A percentile compares a stretch with the other conserved stretches of the same genome.
phyloP scores from a whole-genome alignment of 2,113 vertebrate genomes.

The Sciurus niger region DNA sequence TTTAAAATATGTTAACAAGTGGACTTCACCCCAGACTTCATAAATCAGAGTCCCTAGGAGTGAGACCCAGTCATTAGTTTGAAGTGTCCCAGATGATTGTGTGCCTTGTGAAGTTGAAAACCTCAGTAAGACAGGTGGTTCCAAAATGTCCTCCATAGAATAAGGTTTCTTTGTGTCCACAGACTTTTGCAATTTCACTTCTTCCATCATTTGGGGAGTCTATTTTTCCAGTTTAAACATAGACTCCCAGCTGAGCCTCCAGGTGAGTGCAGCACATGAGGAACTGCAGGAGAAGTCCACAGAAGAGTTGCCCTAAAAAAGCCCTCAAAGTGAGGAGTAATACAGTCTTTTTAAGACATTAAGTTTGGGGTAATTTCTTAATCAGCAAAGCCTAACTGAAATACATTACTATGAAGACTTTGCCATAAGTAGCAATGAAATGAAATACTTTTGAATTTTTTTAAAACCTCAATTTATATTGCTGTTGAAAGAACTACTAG shows the following conservation, averaged over 20 bases:
- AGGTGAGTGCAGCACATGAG: background rate
- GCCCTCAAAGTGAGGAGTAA: background rate
- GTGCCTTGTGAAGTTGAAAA: background rate
- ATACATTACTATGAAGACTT: background rate
- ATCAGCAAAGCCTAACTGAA: background rate
- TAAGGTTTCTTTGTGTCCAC: background rate
- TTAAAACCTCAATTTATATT: slow-evolving; percentile 7
- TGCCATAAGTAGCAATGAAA: background rate
- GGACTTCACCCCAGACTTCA: background rate
- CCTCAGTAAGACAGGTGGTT: background rate
- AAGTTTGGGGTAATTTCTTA: slow-evolving; percentile 1
- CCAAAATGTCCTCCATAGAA: background rate
- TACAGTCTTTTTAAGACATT: background rate
- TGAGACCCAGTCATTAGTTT: background rate
- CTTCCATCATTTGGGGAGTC: background rate
- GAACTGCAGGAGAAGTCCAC: background rate
- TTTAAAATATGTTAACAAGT: background rate
- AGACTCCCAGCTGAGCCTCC: background rate
- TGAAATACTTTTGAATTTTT: slow-evolving; percentile 1
- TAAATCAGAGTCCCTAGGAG: slow-evolving; percentile 1
- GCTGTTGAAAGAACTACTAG: background rate
- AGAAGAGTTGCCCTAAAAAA: background rate
- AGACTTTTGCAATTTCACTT: background rate
- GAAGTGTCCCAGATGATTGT: background rate
- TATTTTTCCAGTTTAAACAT: background rate